phyloP scores from a whole-genome alignment of 2,797 vertebrate genomes.

The Chiroxiphia lanceolata region DNA sequence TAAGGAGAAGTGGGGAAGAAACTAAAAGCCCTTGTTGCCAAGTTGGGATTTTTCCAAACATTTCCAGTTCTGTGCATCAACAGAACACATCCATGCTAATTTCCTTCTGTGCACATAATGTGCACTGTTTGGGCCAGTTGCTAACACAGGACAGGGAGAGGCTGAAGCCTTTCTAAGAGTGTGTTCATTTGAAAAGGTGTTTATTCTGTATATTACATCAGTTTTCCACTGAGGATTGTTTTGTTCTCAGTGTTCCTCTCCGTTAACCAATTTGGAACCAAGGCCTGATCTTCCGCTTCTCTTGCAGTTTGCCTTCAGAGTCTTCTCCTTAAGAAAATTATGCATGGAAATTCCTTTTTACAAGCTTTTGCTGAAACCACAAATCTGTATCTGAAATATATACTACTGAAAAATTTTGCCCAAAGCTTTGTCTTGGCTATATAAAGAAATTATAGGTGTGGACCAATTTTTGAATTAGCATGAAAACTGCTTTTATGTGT shows the following conservation, averaged over 20 bases:
- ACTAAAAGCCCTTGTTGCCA: neutral
- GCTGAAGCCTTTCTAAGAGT: neutral
- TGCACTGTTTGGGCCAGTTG: neutral
- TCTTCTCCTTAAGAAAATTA: constrained; percentile 65
- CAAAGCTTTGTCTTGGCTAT: constrained; percentile 69
- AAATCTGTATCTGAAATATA: constrained; percentile 60
- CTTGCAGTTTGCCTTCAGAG: constrained; percentile 31
- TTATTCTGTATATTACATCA: constrained; percentile 8
- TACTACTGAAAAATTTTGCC: constrained; percentile 56
- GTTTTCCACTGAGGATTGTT: constrained; percentile 21
- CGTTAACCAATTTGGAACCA: constrained; percentile 47
- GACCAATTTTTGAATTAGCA: constrained; percentile 73
- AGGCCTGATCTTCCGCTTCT: constrained; percentile 10
- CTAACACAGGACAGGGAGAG: neutral
- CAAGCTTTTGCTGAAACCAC: constrained; percentile 56
- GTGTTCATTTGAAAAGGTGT: neutral
- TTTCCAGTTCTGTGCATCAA: neutral
- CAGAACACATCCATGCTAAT: neutral
- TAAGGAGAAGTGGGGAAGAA: neutral
- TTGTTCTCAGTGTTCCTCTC: constrained; percentile 35
- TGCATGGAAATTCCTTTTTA: constrained; percentile 69
- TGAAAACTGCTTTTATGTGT: constrained; percentile 72
- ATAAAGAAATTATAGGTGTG: constrained; percentile 72
- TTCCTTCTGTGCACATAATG: neutral
- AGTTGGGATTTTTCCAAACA: neutral